A percentile compares a stretch with the other conserved stretches of the same genome.
Conservation (phyloP, 2,888 invertebrate species). For the Acanthosepion pharaonis region DNA sequence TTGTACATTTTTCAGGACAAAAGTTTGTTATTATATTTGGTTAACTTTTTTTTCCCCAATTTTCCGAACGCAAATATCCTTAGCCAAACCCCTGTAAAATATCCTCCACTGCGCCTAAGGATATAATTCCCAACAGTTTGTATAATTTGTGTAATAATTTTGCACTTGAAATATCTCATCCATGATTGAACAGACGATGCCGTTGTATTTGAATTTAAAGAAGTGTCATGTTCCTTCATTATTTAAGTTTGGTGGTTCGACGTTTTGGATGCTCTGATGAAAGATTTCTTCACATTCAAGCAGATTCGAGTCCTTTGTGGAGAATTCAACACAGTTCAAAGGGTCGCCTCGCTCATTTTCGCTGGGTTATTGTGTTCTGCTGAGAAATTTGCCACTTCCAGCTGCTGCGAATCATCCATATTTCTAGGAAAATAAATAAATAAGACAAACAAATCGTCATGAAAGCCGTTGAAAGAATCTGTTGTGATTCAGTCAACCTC, state of each 20-base stretch:
- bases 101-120: too few species aligned
- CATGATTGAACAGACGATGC: background rate
- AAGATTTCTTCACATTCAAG: slow-evolving; percentile 24
- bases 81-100: too few species aligned
- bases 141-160: slow-evolving; percentile 1
- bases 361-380: background rate
- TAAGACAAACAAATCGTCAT: background rate
- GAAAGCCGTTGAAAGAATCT: background rate
- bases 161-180: background rate
- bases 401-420: background rate
- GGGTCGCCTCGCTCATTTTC: background rate
- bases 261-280: background rate
- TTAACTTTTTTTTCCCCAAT: too few species aligned
- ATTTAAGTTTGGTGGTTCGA: background rate
- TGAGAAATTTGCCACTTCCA: background rate
- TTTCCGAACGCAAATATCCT: too few species aligned
- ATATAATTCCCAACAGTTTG: background rate
- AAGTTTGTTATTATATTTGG: too few species aligned
- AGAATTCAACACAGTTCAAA: background rate
- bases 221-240: background rate
- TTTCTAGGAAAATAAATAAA: slow-evolving; percentile 4
- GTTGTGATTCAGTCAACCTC: background rate
- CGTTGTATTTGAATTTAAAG: background rate
- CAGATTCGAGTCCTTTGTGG: background rate
- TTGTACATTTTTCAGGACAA: too few species aligned